Base-by-base conservation (phyloP, 64 coral and sea anemone genomes). In the Stylophora pistillata region DNA sequence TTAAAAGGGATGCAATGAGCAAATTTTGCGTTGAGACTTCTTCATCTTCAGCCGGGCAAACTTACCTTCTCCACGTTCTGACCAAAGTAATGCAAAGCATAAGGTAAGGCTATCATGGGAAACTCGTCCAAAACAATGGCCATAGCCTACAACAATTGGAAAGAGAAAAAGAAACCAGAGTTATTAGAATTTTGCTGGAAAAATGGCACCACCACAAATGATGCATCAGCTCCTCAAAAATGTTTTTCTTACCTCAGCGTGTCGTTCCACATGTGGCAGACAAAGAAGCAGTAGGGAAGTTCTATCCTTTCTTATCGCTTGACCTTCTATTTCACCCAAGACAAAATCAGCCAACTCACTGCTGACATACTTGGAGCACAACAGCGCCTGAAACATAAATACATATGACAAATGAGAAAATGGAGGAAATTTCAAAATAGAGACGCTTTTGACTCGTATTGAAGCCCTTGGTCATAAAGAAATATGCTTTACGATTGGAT, bases 231-330 rank as follows among this genome's bases (percentile, higher is more conserved):
- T 47, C 7, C 37, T 47, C 37, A 3, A 68, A 58, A 57, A 34
- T 57, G n/a, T 65, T 18, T 18, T 71, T 82, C 78, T 58, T 47
- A 92, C 90, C 72, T 92, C 74, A 69, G 54, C 31, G 31, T 74
- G 58, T 71, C 85, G 68, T 21, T 70, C 64, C 13, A 92, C 72
- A 65, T 76, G 54, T 5, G 90, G 90, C 3, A 77, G 71, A 78
- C 90, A 92, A 0, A 92, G 82, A 58, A 92, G 47, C 17, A 54
- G 20, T 21, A 92, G 30, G 64, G 90, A 92, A 10, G 65, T 62
- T 17, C 68, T 57, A 10, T 78, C 81, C 15, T 68, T 81, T 47
- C 3, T 47, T n/a, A 86, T 53, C 33, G 65, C 55, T 21, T 71
- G 83, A 25, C 58, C 41, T 68, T 86, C 63, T 56, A 92, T 56